Conservation (phyloP, 2,888 invertebrate genomes). For the Ommatoiulus sabulosus region DNA sequence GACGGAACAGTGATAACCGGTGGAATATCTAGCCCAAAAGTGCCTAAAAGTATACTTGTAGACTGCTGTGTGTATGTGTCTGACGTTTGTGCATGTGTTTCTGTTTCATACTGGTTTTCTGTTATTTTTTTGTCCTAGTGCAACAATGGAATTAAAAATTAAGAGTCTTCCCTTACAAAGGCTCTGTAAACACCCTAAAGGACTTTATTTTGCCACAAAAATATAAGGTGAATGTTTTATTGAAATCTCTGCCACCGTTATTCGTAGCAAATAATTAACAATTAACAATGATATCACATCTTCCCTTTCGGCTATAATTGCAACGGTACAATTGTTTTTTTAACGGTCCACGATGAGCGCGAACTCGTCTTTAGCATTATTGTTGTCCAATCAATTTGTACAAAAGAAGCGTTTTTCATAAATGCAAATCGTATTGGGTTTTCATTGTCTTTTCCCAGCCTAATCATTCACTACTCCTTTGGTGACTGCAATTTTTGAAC, state of each 20-base stretch:
- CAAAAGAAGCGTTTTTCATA: background rate
- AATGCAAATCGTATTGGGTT: slow-evolving; percentile 17
- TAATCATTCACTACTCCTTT: background rate
- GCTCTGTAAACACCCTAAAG: slow-evolving; percentile 41
- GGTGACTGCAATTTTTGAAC: slow-evolving; percentile 13
- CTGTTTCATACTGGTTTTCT: slow-evolving; percentile 12
- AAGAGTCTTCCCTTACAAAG: slow-evolving; percentile 52
- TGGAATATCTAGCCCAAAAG: slow-evolving; percentile 44
- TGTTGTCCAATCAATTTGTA: slow-evolving; percentile 28
- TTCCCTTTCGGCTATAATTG: background rate
- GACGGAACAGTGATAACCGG: slow-evolving; percentile 36
- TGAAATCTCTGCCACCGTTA: slow-evolving; percentile 9
- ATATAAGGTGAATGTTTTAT: slow-evolving; percentile 16
- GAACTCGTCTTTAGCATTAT: slow-evolving; percentile 3
- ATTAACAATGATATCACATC: background rate
- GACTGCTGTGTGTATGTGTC: slow-evolving; percentile 39
- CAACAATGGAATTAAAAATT: background rate
- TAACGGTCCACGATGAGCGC: background rate
- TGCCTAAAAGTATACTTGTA: slow-evolving; percentile 53
- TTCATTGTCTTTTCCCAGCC: background rate
- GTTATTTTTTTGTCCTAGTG: background rate
- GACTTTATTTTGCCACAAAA: slow-evolving; percentile 4
- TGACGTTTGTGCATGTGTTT: background rate
- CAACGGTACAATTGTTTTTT: background rate
- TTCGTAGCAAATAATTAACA: background rate